Conservation (phyloP, 2,888 invertebrate genomes). For the Nomada fabriciana region DNA sequence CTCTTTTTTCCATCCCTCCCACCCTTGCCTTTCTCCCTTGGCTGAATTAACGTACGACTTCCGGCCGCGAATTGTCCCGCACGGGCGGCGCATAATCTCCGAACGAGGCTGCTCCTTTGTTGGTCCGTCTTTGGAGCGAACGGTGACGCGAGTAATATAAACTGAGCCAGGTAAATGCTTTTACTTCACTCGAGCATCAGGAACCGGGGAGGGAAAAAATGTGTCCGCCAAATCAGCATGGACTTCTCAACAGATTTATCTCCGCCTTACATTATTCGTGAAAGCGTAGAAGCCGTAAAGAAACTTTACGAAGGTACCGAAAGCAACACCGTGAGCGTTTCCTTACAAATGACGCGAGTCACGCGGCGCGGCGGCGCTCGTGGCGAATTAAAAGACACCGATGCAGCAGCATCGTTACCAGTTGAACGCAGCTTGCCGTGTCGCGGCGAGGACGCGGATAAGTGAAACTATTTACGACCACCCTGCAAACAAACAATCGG, state of each 20-base stretch:
- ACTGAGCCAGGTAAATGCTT: constrained; percentile 37
- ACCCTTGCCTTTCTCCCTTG: constrained; percentile 30
- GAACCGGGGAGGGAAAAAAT: not conserved
- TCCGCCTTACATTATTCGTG: not conserved
- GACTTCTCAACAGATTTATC: not conserved
- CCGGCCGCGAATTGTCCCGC: constrained; percentile 59
- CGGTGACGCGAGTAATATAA: constrained; percentile 29
- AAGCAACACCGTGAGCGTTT: constrained; percentile 9
- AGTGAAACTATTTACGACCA: constrained; percentile 58
- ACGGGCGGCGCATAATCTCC: constrained; percentile 51
- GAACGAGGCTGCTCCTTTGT: constrained; percentile 39
- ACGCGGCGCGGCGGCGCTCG: constrained; percentile 19
- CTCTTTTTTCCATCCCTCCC: not conserved
- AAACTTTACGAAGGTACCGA: not conserved
- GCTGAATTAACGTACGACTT: constrained; percentile 60
- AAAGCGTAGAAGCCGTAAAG: not conserved
- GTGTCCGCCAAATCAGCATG: too few species aligned
- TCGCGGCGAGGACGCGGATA: constrained; percentile 41
- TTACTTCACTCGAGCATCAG: not conserved
- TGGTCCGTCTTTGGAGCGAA: constrained; percentile 18
- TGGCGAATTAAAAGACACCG: constrained; percentile 47
- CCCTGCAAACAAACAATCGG: constrained; percentile 53
- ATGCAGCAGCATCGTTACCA: constrained; percentile 41
- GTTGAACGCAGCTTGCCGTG: not conserved
- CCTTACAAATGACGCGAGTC: constrained; percentile 43